Conservation (phyloP, 2,888 invertebrate genomes). For the Serripes groenlandicus region DNA sequence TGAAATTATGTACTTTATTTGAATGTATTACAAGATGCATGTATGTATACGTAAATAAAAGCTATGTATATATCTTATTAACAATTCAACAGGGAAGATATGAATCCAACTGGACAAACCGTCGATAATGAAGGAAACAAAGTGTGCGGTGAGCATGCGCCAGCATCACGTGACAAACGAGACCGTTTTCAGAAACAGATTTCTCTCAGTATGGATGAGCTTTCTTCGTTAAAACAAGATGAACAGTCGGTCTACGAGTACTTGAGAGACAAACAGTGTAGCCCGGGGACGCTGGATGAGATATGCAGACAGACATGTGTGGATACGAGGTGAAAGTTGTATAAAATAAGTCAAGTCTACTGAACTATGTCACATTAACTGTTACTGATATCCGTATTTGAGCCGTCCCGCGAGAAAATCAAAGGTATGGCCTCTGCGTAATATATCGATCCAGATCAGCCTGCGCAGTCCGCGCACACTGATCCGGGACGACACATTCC, state of each 20-base stretch:
- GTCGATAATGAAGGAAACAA: slow-evolving; percentile 1
- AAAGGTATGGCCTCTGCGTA: too few species aligned
- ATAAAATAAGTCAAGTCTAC: not conserved
- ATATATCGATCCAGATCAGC: too few species aligned
- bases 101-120: not conserved
- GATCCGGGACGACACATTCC: too few species aligned
- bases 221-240: not conserved
- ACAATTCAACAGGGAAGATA: not conserved
- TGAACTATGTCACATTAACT: too few species aligned
- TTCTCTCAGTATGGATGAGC: not conserved
- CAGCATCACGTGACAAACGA: not conserved
- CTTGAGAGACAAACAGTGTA: slow-evolving; percentile 1
- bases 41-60: too few species aligned
- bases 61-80: too few species aligned
- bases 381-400: too few species aligned
- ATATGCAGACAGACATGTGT: slow-evolving; percentile 13
- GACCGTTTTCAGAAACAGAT: slow-evolving; percentile 1
- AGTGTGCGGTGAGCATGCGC: not conserved
- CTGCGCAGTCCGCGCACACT: too few species aligned
- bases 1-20: not conserved
- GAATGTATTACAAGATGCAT: too few species aligned
- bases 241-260: not conserved
- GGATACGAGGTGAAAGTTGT: not conserved
- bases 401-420: too few species aligned
- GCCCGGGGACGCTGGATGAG: slow-evolving; percentile 9